phyloP scores from a whole-genome alignment of 2,797 vertebrate species.

The Phoebastria nigripes region DNA sequence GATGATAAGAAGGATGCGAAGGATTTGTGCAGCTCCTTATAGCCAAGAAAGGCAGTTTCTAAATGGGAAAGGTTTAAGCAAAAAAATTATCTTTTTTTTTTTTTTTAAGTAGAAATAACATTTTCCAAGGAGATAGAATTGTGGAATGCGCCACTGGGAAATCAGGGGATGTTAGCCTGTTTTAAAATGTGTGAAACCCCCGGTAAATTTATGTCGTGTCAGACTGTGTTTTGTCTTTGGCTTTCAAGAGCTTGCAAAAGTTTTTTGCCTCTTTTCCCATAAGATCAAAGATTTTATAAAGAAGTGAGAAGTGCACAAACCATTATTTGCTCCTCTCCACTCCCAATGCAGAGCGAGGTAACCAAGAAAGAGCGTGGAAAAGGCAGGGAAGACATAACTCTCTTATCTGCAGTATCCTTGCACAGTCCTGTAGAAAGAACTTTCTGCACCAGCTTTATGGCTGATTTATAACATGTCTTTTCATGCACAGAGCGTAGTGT shows the following conservation, averaged over 20 bases:
- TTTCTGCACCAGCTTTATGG: not conserved
- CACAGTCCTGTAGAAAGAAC: not conserved
- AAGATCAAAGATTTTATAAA: not conserved
- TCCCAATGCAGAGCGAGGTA: not conserved
- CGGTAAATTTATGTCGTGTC: not conserved
- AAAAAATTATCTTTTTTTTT: not conserved
- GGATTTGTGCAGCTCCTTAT: not conserved
- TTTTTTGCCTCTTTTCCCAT: not conserved
- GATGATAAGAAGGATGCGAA: not conserved
- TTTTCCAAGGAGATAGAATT: not conserved
- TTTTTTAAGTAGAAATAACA: not conserved
- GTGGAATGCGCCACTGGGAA: not conserved
- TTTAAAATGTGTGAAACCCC: not conserved
- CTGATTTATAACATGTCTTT: not conserved
- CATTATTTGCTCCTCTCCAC: not conserved
- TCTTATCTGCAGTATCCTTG: not conserved
- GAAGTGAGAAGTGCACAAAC: not conserved
- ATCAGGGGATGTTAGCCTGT: not conserved
- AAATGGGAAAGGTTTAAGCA: not conserved
- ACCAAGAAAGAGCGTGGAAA: not conserved
- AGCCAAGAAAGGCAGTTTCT: not conserved
- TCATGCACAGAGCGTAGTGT: not conserved
- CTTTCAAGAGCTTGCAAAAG: not conserved
- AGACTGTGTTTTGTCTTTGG: not conserved
- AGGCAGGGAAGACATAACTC: not conserved